Evolutionary conservation across 2,797 vertebrate genomes (phyloP).

Genomic region (Pantherophis alleghaniensis): DNA sequence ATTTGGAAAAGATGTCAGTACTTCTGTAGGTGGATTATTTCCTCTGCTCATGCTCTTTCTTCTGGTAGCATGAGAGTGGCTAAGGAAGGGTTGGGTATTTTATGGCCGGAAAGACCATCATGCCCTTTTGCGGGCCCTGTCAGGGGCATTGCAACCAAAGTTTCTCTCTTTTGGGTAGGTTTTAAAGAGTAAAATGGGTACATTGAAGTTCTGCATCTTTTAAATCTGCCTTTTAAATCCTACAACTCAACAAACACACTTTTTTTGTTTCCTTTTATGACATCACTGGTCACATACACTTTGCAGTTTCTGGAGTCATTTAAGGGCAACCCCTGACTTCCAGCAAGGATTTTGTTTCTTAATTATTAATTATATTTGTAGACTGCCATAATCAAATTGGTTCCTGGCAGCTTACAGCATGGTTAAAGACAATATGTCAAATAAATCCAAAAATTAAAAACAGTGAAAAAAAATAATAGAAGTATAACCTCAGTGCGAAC

Average conservation of each 20-base stretch:
- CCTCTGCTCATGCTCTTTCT: neutral
- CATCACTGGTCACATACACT: neutral
- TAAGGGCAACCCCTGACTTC: neutral
- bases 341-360: neutral
- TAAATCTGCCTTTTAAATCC: neutral
- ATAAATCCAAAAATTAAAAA: neutral
- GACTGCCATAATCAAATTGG: neutral
- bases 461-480: neutral
- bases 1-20: neutral
- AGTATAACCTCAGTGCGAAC: neutral
- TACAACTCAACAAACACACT: neutral
- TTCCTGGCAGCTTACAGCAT: neutral
- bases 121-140: neutral
- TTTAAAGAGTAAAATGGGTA: neutral
- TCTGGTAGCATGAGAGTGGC: neutral
- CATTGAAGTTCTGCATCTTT: neutral
- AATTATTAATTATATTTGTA: neutral
- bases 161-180: neutral
- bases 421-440: neutral
- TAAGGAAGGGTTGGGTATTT: neutral
- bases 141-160: neutral
- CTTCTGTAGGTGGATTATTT: neutral
- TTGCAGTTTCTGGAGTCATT: neutral
- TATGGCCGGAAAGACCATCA: neutral
- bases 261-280: neutral